Evolutionary conservation across 2,797 vertebrate genomes (phyloP), one percentile per base, ranked within the genome.

Genomic region (Strix occidentalis): DNA sequence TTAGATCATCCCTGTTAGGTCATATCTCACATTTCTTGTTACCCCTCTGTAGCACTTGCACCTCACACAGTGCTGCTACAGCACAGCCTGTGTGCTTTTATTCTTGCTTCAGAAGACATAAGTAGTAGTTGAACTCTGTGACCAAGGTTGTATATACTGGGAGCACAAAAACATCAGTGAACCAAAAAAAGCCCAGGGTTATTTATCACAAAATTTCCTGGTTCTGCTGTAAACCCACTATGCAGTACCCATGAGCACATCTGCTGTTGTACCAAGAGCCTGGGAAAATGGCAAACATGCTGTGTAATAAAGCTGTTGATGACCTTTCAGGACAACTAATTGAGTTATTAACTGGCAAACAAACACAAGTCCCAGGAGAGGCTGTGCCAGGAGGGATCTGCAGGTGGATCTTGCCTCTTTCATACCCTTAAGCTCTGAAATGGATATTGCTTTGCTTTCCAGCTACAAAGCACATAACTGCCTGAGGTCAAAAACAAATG

Each of bases 401-500:
- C 74, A 89, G 51, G 71, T 78, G 86, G 50, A 81, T 87, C 82
- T 92, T 1, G 0, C 60, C 50, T 84, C 71, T 92, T 89, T n/a
- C 45, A 74, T 29, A 68, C 8, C 63, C 63, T 93, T 78, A 84
- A 56, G 68, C 68, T 83, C 74, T 82, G 61, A 90, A 93, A 85
- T 51, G 35, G 61, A 53, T 53, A 68, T 54, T 90, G 51, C 77
- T 96, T 72, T 92, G 65, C 53, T 90, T 95, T 96, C 95, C 63
- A 96, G 83, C 65, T 84, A 76, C 90, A 83, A 97, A 97, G 68
- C 82, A 85, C 64, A 11, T 76, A 76, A 92, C 92, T 96, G 90
- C 95, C 58, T 79, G 84, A 95, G 57, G 74, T 53, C 33, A 76
- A 77, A 93, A 95, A 48, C 21, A 94, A 87, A 37, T 26, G 35